A percentile compares a stretch with the other conserved stretches of the same genome.
Evolutionary conservation across 2,797 vertebrate genomes (phyloP).

Genomic region (Sebastes taczanowskii): DNA sequence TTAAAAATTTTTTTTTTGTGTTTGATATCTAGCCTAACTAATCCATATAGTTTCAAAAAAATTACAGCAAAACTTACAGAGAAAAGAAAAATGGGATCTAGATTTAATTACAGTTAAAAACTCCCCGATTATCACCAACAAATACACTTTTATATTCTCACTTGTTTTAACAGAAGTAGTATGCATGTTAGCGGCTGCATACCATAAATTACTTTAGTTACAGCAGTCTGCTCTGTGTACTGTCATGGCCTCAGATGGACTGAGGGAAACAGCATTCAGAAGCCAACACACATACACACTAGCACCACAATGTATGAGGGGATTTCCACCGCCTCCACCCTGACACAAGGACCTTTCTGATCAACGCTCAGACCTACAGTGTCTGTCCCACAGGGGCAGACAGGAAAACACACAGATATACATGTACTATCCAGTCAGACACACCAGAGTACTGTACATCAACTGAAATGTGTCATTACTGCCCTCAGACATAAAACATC

Average conservation of each 20-base stretch:
- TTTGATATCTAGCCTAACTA: neutral
- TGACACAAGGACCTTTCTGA: conserved; percentile 70
- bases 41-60: neutral
- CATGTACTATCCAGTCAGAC: neutral
- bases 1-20: neutral
- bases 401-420: conserved; percentile 52
- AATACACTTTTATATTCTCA: neutral
- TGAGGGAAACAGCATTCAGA: conserved; percentile 33
- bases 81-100: neutral
- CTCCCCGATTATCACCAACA: neutral
- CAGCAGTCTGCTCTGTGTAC: neutral
- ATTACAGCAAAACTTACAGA: too few species aligned
- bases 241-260: conserved; percentile 22
- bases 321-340: conserved; percentile 72
- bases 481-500: conserved; percentile 5
- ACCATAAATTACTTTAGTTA: neutral
- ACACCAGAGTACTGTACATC: neutral
- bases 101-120: neutral
- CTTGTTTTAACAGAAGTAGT: neutral
- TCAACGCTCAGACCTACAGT: conserved; percentile 51
- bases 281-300: conserved; percentile 31
- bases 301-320: conserved; percentile 51
- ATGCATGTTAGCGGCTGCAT: neutral
- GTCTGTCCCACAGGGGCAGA: conserved; percentile 48
- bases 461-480: conserved; percentile 21